These are phyloP conservation scores for Arenicola marina DNA, from an alignment of 2,888 invertebrate genomes.

Conservation along the genomic window DNA sequence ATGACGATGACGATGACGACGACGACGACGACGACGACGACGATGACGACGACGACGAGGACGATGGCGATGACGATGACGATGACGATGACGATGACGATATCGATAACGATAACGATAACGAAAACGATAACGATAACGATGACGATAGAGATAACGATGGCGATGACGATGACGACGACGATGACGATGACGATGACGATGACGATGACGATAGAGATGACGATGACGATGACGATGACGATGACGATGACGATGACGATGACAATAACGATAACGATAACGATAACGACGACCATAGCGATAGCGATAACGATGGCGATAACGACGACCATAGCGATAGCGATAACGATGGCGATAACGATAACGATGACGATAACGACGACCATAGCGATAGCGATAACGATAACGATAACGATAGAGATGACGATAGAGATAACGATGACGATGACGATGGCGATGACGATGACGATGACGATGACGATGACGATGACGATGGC, in stretches of 20 bases:
- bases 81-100: background rate
- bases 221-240: too few relatives aligned
- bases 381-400: background rate
- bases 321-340: background rate
- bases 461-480: background rate
- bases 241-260: background rate
- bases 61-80: background rate
- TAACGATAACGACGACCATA: background rate
- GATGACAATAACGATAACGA: background rate
- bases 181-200: too few relatives aligned
- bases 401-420: constrained; percentile 2
- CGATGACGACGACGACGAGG: background rate
- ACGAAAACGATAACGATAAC: too few relatives aligned
- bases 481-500: background rate
- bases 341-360: background rate
- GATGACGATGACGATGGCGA: background rate
- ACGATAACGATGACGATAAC: background rate
- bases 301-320: too few relatives aligned
- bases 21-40: background rate
- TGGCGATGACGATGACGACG: too few relatives aligned
- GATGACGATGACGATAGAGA: too few relatives aligned
- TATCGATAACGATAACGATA: background rate
- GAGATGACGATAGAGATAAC: too few relatives aligned
- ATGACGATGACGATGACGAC: background rate
- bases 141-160: too few relatives aligned